These are phyloP conservation scores for Chanos chanos DNA, from an alignment of 2,797 vertebrate species.

Conservation along the genomic window DNA sequence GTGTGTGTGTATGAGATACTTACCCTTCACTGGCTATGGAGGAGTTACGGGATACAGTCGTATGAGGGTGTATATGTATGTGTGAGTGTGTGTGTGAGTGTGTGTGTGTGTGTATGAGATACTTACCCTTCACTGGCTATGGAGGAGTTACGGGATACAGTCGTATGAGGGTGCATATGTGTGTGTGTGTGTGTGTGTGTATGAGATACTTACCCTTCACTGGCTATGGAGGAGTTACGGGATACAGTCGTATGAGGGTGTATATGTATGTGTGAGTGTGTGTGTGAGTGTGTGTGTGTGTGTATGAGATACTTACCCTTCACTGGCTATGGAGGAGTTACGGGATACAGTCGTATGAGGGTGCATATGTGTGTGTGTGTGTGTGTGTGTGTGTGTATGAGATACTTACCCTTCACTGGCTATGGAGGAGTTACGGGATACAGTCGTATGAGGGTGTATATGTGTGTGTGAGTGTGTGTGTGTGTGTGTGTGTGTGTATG, in stretches of 20 bases:
- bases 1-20: too few species aligned
- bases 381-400: too few species aligned
- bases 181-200: constrained; percentile 85
- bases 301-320: too few species aligned
- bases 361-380: not conserved
- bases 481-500: not conserved
- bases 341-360: not conserved
- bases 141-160: constrained; percentile 74
- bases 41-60: constrained; percentile 65
- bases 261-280: too few species aligned
- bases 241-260: not conserved
- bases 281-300: not conserved
- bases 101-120: too few species aligned
- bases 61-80: not conserved
- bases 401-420: constrained; percentile 70
- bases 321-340: not conserved
- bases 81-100: not conserved
- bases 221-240: constrained; percentile 74
- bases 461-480: not conserved
- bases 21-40: constrained; percentile 59
- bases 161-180: constrained; percentile 86
- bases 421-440: constrained; percentile 53
- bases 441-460: constrained; percentile 43
- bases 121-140: constrained; percentile 68
- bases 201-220: too few species aligned